These are phyloP conservation scores for Leptodirus hochenwartii DNA, from an alignment of 2,888 invertebrate genomes.

Conservation along the genomic window DNA sequence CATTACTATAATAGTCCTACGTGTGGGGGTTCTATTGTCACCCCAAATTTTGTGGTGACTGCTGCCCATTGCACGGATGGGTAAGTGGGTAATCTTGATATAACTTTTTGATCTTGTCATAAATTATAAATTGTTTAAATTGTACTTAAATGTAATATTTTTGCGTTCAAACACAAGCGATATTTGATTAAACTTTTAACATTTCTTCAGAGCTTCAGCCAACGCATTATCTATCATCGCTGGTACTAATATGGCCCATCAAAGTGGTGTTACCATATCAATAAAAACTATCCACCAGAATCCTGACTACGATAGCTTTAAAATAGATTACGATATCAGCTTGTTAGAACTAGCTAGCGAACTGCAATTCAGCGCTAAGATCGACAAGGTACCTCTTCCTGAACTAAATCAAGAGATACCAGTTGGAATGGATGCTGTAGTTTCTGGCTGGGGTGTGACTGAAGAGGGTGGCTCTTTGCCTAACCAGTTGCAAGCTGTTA, in stretches of 20 bases:
- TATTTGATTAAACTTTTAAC: no score
- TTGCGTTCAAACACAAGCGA: no score
- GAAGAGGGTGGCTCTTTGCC: slow-evolving; percentile 10
- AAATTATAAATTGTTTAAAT: no score
- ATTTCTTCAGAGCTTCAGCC: no score
- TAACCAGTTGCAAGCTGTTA: slow-evolving; percentile 17
- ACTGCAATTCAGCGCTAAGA: slow-evolving; percentile 6
- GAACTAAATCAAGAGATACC: slow-evolving; percentile 2
- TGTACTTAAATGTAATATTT: no score
- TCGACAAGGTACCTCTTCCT: slow-evolving; percentile 8
- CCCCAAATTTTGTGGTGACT: slow-evolving; percentile 5
- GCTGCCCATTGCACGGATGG: slow-evolving; percentile 9
- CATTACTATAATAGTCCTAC: slow-evolving; percentile 7
- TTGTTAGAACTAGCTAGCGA: slow-evolving; percentile 17
- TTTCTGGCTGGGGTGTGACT: slow-evolving; percentile 13
- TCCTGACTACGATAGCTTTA: slow-evolving; percentile 13
- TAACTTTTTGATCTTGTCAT: no score
- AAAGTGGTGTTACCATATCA: no score
- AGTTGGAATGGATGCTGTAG: slow-evolving; percentile 6
- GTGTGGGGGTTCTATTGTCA: slow-evolving; percentile 9
- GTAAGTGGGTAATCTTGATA: no score
- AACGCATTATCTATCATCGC: no score
- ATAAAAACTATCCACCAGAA: slow-evolving; percentile 14
- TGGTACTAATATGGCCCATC: no score
- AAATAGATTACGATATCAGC: slow-evolving; percentile 20